Evolutionary conservation across 2,113 vertebrate genomes (phyloP), one percentile per base, ranked within the genome.

Genomic region (Myotis brandtii): DNA sequence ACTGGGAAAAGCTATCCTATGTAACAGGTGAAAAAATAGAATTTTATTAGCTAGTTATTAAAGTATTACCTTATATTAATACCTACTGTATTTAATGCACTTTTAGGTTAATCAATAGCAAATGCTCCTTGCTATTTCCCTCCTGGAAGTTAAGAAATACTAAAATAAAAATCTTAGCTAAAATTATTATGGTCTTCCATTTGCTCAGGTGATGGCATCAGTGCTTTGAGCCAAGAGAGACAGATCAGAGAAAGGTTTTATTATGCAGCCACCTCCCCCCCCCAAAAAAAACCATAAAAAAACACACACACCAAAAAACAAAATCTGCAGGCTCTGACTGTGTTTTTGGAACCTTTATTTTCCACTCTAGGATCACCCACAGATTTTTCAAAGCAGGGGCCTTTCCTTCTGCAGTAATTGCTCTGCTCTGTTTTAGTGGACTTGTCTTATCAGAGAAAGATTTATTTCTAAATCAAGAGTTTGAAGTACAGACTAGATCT

Each of bases 191-290:
- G 72, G 34, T 92, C 77, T 97, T 97, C 9, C 2, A 6, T 95
- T 95, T 89, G 32, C 52, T 93, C 76, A 94, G 96, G 93, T 98
- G 93, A 97, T 97, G 96, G 96, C 95, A 97, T 96, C 91, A 43
- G 37, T 86, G 95, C 62, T 93, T 96, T 79, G n/a, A 97, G 82
- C 79, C 5, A 0, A 82, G 87, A 92, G 34, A 96, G 62, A 84
- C 73, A 95, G 69, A 97, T 94, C 86, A 93, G 82, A 94, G 91
- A 40, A 93, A 93, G 86, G 93, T 91, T 56, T 96, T 18, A 94
- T 97, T 81, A 85, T 97, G 86, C 69, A 97, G 95, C 73, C 46
- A 46, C 46, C 46, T 5, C 43, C 46, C 46, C 46, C 46, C 89
- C 54, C 20, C 20, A 59, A 27, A 62, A 62, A 21, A 75, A 64